Conservation (phyloP, 2,113 vertebrate species). For the Prolemur simus region DNA sequence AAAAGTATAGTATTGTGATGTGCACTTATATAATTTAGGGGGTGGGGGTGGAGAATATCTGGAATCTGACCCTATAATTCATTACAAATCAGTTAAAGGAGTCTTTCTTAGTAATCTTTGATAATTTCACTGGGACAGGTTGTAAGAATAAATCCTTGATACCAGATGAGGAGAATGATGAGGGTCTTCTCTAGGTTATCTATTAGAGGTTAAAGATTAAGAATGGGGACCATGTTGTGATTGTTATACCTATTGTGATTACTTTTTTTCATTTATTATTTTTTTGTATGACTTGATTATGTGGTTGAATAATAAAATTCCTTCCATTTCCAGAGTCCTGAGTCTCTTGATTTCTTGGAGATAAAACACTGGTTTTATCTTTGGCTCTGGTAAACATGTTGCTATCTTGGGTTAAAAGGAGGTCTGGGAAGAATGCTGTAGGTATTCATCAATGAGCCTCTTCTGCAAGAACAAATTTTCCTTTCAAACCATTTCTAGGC, state of each 20-base stretch:
- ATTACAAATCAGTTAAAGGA: neutral
- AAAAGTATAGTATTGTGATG: neutral
- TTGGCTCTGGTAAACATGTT: neutral
- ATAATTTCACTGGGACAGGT: neutral
- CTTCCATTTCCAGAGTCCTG: neutral
- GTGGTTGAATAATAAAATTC: neutral
- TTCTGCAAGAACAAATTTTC: neutral
- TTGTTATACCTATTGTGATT: neutral
- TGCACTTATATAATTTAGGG: neutral
- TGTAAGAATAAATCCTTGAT: neutral
- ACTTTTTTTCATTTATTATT: neutral
- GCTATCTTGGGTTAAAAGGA: neutral
- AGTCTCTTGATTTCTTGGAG: neutral
- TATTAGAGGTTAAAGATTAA: neutral
- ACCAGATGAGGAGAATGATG: neutral
- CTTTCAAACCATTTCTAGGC: neutral
- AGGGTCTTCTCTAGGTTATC: neutral
- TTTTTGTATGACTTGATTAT: neutral
- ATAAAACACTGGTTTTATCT: neutral
- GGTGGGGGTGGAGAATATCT: neutral
- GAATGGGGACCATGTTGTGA: neutral
- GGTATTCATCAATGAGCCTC: neutral
- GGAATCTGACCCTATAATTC: neutral
- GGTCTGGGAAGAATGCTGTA: neutral
- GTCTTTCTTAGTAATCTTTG: neutral